Evolutionary conservation across 2,113 vertebrate species (phyloP).

Genomic region (Myxocyprinus asiaticus): DNA sequence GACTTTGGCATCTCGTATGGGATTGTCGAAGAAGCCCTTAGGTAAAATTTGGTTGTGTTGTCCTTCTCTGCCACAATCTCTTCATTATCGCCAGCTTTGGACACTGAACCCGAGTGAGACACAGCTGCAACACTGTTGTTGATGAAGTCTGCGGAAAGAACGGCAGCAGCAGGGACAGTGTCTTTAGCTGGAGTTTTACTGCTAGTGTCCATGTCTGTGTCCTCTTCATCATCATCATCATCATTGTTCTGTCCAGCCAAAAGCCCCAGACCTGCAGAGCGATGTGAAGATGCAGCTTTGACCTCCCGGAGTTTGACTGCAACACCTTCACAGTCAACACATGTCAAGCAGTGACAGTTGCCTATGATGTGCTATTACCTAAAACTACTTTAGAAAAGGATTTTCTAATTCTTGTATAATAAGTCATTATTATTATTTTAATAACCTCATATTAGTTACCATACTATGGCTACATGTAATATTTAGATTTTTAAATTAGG

Average conservation of each 20-base stretch:
- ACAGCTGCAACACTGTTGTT: conserved; percentile 78
- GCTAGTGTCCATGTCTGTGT: conserved; percentile 47
- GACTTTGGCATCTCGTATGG: conserved; percentile 90
- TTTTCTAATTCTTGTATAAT: too few relatives aligned
- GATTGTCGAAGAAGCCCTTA: conserved; percentile 97
- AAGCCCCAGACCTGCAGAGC: conserved; percentile 68
- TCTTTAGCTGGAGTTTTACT: conserved; percentile 9
- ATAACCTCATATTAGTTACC: too few relatives aligned
- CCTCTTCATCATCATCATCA: conserved; percentile 61
- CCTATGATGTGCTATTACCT: too few relatives aligned
- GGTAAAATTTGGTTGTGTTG: conserved; percentile 89
- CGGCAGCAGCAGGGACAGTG: conserved; percentile 35
- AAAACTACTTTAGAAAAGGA: too few relatives aligned
- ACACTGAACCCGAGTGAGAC: conserved; percentile 89
- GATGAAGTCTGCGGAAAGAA: conserved; percentile 79
- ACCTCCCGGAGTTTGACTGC: background rate
- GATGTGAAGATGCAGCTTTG: background rate
- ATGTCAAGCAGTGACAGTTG: too few relatives aligned
- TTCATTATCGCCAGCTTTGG: conserved; percentile 83
- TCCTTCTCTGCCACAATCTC: conserved; percentile 81
- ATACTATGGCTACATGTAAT: too few relatives aligned
- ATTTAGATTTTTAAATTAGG: too few relatives aligned
- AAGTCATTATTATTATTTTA: too few relatives aligned
- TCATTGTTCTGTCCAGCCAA: conserved; percentile 74
- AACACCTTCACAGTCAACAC: background rate